Evolutionary conservation across 2,888 invertebrate genomes (phyloP).

Genomic region (Nysson spinosus): DNA sequence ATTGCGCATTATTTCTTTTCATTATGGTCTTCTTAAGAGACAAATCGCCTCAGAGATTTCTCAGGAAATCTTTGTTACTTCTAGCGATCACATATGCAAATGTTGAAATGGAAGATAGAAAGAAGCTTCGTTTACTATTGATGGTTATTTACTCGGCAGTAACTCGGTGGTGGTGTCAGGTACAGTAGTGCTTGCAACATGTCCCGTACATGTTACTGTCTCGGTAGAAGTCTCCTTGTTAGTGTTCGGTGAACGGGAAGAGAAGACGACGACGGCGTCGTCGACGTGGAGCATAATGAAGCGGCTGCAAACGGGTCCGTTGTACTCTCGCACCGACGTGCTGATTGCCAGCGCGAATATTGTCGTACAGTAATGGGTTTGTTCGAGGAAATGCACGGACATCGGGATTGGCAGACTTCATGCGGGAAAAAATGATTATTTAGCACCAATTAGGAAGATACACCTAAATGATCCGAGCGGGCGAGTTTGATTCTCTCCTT

Average conservation of each 20-base stretch:
- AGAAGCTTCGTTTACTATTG: constrained; percentile 22
- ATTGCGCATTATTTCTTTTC: too few relatives aligned
- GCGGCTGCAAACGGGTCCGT: constrained; percentile 57
- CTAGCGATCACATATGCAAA: constrained; percentile 1
- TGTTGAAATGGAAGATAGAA: constrained; percentile 6
- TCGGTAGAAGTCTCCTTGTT: constrained; percentile 48
- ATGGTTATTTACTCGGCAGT: constrained; percentile 34
- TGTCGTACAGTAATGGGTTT: constrained; percentile 66
- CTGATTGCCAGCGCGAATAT: constrained; percentile 70
- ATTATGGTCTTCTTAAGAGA: too few relatives aligned
- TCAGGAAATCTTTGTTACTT: background rate
- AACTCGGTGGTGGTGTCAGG: constrained; percentile 15
- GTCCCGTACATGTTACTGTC: constrained; percentile 36
- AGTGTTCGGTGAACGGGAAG: constrained; percentile 27
- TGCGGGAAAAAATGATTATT: constrained; percentile 66
- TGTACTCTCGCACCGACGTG: constrained; percentile 66
- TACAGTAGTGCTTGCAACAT: constrained; percentile 19
- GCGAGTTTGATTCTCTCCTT: constrained; percentile 26
- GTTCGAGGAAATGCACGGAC: constrained; percentile 59
- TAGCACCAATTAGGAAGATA: constrained; percentile 66
- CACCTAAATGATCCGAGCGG: constrained; percentile 50
- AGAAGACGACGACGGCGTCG: constrained; percentile 28
- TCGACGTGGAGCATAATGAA: constrained; percentile 55
- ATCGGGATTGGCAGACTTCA: constrained; percentile 29
- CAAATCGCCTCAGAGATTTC: background rate